Conservation (phyloP, 2,888 invertebrate species). For the Synergus japonicus region DNA sequence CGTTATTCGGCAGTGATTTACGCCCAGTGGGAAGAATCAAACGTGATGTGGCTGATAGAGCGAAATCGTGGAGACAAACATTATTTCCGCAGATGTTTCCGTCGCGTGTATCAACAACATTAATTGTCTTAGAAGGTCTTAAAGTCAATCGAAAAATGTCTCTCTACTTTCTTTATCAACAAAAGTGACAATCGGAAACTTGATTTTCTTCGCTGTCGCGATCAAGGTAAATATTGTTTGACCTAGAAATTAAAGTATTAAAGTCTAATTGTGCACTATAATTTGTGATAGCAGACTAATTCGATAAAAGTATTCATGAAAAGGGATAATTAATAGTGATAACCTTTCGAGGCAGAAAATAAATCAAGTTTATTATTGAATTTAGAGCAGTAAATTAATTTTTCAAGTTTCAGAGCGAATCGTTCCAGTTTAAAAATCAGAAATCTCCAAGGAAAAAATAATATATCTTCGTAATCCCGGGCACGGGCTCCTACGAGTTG, state of each 20-base stretch:
- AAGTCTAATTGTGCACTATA: neutral
- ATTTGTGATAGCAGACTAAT: neutral
- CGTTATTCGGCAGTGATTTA: slow-evolving; percentile 48
- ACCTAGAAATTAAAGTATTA: neutral
- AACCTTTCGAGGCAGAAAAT: neutral
- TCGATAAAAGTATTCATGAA: neutral
- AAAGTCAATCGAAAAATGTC: slow-evolving; percentile 14
- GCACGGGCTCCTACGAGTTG: slow-evolving; percentile 25
- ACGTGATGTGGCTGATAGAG: slow-evolving; percentile 35
- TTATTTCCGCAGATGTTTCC: slow-evolving; percentile 41
- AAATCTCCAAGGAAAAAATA: slow-evolving; percentile 36
- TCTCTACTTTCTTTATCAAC: slow-evolving; percentile 6
- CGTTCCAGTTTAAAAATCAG: slow-evolving; percentile 24
- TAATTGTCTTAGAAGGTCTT: slow-evolving; percentile 18
- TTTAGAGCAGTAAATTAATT: neutral
- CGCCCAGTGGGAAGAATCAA: slow-evolving; percentile 50
- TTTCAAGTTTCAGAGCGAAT: slow-evolving; percentile 18
- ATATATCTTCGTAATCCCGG: slow-evolving; percentile 39
- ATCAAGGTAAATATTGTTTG: neutral
- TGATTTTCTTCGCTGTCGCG: neutral
- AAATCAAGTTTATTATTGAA: neutral
- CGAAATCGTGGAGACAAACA: slow-evolving; percentile 42
- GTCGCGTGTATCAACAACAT: slow-evolving; percentile 34
- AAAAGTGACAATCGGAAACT: neutral
- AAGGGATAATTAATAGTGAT: too few relatives aligned